phyloP scores from a whole-genome alignment of 2,113 vertebrate species.

The Platanista minor region DNA sequence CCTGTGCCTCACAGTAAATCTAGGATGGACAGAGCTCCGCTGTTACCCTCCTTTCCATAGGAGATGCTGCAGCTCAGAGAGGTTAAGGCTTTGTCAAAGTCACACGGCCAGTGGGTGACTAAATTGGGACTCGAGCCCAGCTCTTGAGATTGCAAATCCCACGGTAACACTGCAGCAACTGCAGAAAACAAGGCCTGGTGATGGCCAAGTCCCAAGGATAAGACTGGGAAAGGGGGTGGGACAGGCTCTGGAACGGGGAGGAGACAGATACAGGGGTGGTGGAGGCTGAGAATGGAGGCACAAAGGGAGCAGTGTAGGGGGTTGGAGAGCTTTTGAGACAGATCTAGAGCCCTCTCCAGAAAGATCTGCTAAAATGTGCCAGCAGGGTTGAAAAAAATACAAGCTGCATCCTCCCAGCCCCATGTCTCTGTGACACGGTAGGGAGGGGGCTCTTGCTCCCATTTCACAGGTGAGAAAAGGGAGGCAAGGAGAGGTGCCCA shows the following conservation, averaged over 20 bases:
- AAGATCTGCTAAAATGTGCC: not conserved
- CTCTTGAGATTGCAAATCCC: not conserved
- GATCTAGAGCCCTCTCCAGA: not conserved
- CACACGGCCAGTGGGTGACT: not conserved
- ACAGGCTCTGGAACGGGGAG: too few relatives aligned
- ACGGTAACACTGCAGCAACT: not conserved
- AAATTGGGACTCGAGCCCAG: not conserved
- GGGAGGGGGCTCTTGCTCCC: not conserved
- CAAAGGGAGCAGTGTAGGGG: not conserved
- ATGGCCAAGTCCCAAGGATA: not conserved
- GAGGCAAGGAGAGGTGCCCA: not conserved
- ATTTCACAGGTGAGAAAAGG: not conserved
- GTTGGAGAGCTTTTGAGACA: not conserved
- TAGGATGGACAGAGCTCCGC: not conserved
- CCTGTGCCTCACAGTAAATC: not conserved
- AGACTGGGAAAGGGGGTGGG: not conserved
- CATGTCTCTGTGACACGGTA: not conserved
- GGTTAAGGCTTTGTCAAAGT: constrained; percentile 1
- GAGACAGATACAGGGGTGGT: not conserved
- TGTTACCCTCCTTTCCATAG: not conserved
- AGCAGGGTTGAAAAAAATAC: not conserved
- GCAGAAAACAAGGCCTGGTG: not conserved
- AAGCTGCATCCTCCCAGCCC: not conserved
- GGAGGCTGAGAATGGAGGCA: not conserved
- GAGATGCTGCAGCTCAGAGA: not conserved